phyloP scores from a whole-genome alignment of 2,113 vertebrate genomes.

The Balaeniceps rex region DNA sequence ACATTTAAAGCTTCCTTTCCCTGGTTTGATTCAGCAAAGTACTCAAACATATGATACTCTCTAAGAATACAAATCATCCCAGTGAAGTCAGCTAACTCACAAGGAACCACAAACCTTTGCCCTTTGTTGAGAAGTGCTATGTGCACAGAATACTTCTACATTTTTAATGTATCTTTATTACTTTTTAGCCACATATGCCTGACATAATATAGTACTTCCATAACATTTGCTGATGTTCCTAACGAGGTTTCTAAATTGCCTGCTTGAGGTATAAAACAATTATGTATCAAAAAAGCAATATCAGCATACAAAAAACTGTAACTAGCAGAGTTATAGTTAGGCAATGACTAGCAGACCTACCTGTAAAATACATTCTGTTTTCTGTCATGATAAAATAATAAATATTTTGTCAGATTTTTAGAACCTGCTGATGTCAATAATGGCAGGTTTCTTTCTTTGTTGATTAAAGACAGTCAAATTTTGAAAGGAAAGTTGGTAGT shows the following conservation, averaged over 20 bases:
- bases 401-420: not conserved
- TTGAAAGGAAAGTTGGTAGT: slow-evolving; percentile 21
- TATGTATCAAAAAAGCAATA: not conserved
- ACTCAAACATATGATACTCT: not conserved
- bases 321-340: not conserved
- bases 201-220: not conserved
- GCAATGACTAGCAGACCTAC: not conserved
- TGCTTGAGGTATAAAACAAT: not conserved
- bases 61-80: not conserved
- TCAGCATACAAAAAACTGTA: not conserved
- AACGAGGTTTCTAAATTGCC: not conserved
- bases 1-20: not conserved
- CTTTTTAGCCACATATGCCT: not conserved
- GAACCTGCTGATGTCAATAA: not conserved
- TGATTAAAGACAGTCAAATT: slow-evolving; percentile 41
- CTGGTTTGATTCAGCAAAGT: not conserved
- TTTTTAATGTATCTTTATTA: not conserved
- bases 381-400: not conserved
- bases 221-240: not conserved
- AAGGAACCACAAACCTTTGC: not conserved
- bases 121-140: not conserved
- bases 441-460: not conserved
- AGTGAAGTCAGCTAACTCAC: not conserved
- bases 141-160: not conserved
- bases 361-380: not conserved